phyloP scores from a whole-genome alignment of 2,113 vertebrate species.

The Labeo catla region DNA sequence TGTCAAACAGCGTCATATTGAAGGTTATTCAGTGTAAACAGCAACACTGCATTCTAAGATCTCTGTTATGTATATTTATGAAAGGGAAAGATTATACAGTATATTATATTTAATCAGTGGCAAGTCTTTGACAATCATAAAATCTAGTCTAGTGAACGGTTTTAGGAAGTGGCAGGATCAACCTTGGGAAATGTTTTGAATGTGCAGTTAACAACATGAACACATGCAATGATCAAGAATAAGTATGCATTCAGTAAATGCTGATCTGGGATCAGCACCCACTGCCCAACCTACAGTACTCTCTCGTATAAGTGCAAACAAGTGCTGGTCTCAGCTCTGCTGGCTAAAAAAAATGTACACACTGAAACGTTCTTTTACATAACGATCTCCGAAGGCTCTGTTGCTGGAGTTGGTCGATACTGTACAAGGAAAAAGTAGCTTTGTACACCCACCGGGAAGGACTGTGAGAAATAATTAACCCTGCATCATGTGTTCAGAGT shows the following conservation, averaged over 20 bases:
- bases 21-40: neutral
- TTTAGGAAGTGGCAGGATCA: neutral
- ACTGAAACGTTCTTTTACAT: neutral
- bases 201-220: neutral
- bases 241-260: neutral
- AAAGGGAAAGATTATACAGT: neutral
- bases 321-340: neutral
- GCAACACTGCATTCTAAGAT: neutral
- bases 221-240: neutral
- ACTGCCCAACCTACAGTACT: neutral
- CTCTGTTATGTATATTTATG: neutral
- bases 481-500: constrained; percentile 50
- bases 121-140: neutral
- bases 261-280: neutral
- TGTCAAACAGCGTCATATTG: neutral
- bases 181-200: neutral
- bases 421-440: constrained; percentile 24
- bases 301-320: neutral
- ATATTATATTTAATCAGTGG: neutral
- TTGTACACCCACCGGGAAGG: constrained; percentile 27
- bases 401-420: neutral
- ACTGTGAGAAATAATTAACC: constrained; percentile 54
- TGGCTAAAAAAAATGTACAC: neutral
- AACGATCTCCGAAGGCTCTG: constrained; percentile 6
- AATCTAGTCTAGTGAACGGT: too few relatives aligned